A percentile compares a stretch with the other conserved stretches of the same genome.
Conservation (phyloP, 2,113 vertebrate species). For the Ptilonorhynchus violaceus region DNA sequence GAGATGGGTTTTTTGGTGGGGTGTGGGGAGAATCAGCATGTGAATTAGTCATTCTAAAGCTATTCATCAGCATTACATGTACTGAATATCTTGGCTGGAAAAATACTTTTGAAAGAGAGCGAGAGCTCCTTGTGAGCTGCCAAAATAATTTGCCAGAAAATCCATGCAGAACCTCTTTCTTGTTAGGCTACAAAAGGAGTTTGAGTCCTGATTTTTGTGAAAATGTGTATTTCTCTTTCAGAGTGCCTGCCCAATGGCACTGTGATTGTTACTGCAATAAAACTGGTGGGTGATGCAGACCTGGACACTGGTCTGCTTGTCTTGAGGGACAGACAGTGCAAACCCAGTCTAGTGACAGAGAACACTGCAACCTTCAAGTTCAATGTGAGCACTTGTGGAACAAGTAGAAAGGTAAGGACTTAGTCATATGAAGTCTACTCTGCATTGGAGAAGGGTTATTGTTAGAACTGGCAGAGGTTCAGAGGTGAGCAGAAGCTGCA, state of each 20-base stretch:
- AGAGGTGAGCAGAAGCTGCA: not conserved
- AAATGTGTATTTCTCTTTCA: not conserved
- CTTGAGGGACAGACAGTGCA: conserved; percentile 34
- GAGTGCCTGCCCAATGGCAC: conserved; percentile 58
- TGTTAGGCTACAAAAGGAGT: not conserved
- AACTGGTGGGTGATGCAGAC: not conserved
- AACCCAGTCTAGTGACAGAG: conserved; percentile 20
- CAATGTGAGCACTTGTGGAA: conserved; percentile 22
- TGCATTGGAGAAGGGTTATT: not conserved
- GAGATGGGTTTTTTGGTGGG: accelerated
- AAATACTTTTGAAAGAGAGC: not conserved
- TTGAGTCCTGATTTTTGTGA: not conserved
- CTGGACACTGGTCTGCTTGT: conserved; percentile 35
- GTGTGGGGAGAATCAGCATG: not conserved
- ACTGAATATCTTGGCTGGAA: not conserved
- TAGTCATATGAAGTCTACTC: not conserved
- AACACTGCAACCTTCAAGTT: conserved; percentile 51
- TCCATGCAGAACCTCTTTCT: not conserved
- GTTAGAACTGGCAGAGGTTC: not conserved
- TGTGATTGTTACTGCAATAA: conserved; percentile 39
- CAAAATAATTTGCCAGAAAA: not conserved
- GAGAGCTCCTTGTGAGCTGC: not conserved
- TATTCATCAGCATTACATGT: not conserved
- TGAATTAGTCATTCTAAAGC: not conserved
- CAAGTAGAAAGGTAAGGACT: conserved; percentile 44